Base-by-base conservation (phyloP, 2,113 vertebrate genomes). In the Myotis brandtii region DNA sequence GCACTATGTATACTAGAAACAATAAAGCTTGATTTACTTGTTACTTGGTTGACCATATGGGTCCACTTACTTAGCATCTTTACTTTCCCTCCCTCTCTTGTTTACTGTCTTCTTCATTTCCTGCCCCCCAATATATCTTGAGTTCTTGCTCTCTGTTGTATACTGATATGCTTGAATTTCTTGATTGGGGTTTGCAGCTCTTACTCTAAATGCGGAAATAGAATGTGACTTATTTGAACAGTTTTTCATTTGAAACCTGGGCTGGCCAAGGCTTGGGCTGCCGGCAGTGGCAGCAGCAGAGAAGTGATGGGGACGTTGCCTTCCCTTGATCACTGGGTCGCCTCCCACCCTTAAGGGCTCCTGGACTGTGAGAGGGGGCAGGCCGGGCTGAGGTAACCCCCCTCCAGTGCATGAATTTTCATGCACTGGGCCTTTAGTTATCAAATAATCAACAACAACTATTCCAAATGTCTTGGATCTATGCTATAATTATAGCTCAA, bases 381-480 rank as follows among this genome's bases (percentile, higher is more conserved):
- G 9, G 46, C 46, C 9, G 46, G 46, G 46, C 46, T 46, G 46
- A 46, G 9, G 46, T 46, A 46, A 9, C 9, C 46, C 9, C 6
- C 46, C 46, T 46, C 46, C 46, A 46, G 46, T 46, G 46, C 46
- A 46, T 46, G 46, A 46, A 46, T 46, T 46, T 46, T 46, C 46
- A 46, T 46, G 8, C 46, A 46, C 46, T 2, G 2, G 46, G 46
- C 9, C 8, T 46, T 46, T 46, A 46, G 46, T 46, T 46, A 46
- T 46, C 17, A 93, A 84, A 75, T 80, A 37, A 92, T 37, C 66
- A 94, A 50, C 59, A 94, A 11, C 9, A 52, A 7, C 30, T 85
- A 23, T 95, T 93, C 64, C 34, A 75, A 95, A 75, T 96, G 34
- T 94, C 83, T 89, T 94, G 50, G 40, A 80, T 12, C 9, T 96